Conservation (phyloP, 37 sponge, comb jelly and placozoan genomes). For the Oscarella lobularis region DNA sequence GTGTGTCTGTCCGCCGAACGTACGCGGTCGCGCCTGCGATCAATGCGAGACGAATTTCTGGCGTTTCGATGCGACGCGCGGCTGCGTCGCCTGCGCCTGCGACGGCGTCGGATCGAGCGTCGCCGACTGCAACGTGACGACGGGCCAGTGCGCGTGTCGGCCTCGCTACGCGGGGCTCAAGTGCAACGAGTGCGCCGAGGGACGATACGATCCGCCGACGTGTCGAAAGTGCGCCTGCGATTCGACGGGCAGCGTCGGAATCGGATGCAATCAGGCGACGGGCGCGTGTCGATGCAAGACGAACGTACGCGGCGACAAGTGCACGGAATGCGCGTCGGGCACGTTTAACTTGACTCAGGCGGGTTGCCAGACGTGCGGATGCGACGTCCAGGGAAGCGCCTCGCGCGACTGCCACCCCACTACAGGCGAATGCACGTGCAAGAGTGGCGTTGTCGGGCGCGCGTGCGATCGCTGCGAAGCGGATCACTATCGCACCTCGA, state of each 20-base stretch:
- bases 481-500: background rate
- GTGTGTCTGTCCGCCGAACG: background rate
- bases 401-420: background rate
- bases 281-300: background rate
- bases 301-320: background rate
- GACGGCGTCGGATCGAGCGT: background rate
- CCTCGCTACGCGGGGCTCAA: background rate
- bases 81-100: background rate
- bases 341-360: background rate
- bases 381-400: background rate
- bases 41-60: background rate
- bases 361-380: background rate
- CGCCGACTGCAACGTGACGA: background rate
- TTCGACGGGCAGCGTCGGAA: background rate
- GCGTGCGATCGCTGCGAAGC: background rate
- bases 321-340: background rate
- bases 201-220: background rate
- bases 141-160: background rate
- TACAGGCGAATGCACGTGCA: background rate
- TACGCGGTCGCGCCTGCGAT: background rate
- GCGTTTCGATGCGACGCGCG: background rate
- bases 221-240: background rate
- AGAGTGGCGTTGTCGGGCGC: background rate
- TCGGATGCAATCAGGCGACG: background rate
- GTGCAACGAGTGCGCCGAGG: background rate